phyloP scores from a whole-genome alignment of 2,113 vertebrate species.

The Pseudorectes ferrugineus region DNA sequence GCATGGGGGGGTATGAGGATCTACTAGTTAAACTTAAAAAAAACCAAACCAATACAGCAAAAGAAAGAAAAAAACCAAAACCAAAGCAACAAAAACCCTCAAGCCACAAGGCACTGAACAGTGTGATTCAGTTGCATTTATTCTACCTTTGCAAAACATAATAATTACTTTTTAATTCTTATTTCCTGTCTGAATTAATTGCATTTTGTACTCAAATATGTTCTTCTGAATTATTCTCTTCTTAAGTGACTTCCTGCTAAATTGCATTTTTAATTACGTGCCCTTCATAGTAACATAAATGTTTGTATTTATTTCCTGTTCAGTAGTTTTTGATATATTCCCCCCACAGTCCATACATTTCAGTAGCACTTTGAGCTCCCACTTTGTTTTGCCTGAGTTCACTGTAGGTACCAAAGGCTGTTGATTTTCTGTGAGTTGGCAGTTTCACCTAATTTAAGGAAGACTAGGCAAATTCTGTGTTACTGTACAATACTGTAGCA shows the following conservation, averaged over 20 bases:
- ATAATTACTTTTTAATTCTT: background rate
- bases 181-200: conserved; percentile 8
- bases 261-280: background rate
- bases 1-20: background rate
- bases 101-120: background rate
- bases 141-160: background rate
- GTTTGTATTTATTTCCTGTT: background rate
- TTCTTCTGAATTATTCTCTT: background rate
- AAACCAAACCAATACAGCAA: background rate
- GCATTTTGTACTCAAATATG: background rate
- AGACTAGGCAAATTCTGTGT: background rate
- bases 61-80: too few species aligned
- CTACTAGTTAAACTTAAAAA: background rate
- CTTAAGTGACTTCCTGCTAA: background rate
- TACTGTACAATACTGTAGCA: background rate
- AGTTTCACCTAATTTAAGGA: background rate
- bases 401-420: background rate
- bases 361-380: background rate
- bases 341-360: background rate
- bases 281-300: background rate
- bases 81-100: rapidly evolving
- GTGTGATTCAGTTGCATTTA: background rate
- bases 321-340: background rate
- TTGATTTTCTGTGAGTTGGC: background rate
- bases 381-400: background rate